phyloP scores from a whole-genome alignment of 35 echinoderm and acorn worm species.

The Ptychodera flava region DNA sequence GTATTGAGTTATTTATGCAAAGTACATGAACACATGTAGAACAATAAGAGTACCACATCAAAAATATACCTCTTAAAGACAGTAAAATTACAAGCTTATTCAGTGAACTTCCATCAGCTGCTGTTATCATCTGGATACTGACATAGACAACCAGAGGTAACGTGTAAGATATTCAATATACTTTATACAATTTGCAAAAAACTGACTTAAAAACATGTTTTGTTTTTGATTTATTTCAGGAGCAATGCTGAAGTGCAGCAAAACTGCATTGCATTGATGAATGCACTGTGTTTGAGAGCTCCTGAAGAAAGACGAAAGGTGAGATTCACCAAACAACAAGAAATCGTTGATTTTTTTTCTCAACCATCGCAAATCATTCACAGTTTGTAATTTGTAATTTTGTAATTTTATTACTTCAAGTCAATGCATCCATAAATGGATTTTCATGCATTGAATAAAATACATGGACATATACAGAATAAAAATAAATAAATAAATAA shows the following conservation, averaged over 20 bases:
- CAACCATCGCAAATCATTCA: not conserved
- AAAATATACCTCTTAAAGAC: constrained; percentile 2
- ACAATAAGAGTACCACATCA: too few species aligned
- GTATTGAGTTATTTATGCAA: not conserved
- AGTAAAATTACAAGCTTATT: constrained; percentile 1
- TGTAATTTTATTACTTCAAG: too few species aligned
- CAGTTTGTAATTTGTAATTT: not conserved
- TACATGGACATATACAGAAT: too few species aligned
- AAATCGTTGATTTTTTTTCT: not conserved
- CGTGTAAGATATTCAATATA: too few species aligned
- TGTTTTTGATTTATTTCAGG: constrained; percentile 22
- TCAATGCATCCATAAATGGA: too few species aligned
- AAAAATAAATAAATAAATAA: too few species aligned
- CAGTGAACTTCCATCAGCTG: too few species aligned
- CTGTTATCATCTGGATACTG: too few species aligned
- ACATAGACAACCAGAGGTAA: too few species aligned
- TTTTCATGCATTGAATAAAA: too few species aligned
- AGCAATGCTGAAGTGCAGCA: constrained; percentile 74
- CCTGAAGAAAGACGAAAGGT: constrained; percentile 88
- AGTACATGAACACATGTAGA: not conserved
- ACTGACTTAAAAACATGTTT: too few species aligned
- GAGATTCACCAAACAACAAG: not conserved
- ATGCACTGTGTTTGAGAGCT: constrained; percentile 86
- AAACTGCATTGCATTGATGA: constrained; percentile 94
- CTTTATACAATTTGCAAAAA: too few species aligned